Percentiles rank a stretch among this genome's conserved stretches.
phyloP scores from a whole-genome alignment of 64 coral and sea anemone species.

The Cladopsammia gracilis region DNA sequence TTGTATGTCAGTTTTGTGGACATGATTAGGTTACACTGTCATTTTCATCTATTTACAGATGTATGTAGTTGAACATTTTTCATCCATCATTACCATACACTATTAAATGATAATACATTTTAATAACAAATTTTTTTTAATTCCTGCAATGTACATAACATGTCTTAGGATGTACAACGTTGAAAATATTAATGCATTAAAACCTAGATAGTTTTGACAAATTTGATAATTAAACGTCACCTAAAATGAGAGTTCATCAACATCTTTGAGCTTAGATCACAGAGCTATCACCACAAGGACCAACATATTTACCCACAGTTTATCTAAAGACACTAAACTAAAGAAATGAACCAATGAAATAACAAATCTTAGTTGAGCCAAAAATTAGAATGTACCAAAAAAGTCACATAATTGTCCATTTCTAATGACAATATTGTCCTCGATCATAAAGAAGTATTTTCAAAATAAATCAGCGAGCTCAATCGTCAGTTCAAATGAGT shows the following conservation, averaged over 20 bases:
- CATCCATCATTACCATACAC: too few relatives aligned
- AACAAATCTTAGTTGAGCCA: not conserved
- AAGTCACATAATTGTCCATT: conserved; percentile 39
- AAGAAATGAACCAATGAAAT: not conserved
- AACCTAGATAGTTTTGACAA: not conserved
- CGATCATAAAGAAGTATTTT: conserved; percentile 9
- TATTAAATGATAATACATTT: too few relatives aligned
- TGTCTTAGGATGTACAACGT: not conserved
- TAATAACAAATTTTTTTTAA: too few relatives aligned
- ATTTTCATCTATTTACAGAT: too few relatives aligned
- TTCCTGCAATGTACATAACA: too few relatives aligned
- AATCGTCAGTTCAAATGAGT: not conserved
- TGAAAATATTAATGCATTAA: not conserved
- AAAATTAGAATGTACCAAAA: not conserved
- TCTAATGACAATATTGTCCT: conserved; percentile 20
- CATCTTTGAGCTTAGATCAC: not conserved
- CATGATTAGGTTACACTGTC: too few relatives aligned
- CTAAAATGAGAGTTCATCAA: not conserved
- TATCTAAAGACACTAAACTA: not conserved
- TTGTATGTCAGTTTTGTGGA: too few relatives aligned
- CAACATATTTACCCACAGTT: conserved; percentile 11
- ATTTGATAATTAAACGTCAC: not conserved
- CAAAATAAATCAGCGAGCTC: conserved; percentile 15
- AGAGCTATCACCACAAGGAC: conserved; percentile 4
- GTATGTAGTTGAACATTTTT: too few relatives aligned